Evolutionary conservation across 2,113 vertebrate genomes (phyloP), one percentile per base, ranked within the genome.

Genomic region (Xerus inauris): DNA sequence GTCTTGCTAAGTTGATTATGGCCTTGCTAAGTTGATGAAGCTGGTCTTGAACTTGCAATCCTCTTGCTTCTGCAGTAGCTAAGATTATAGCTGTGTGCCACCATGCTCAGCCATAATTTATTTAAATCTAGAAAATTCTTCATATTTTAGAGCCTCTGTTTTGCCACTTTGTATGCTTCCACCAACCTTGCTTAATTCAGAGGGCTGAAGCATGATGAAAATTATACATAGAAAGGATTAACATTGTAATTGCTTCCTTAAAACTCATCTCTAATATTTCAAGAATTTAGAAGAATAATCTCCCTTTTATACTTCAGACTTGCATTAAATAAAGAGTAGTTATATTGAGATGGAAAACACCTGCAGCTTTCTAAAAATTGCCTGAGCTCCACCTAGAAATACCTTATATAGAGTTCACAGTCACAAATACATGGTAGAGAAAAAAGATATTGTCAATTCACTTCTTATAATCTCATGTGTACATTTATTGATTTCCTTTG

Each of bases 191-290:
- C 40, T 62, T 75, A 35, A 75, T 49, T 87, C 26, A 87, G 72
- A 81, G 32, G 57, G 38, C 32, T 65, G 32, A 80, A 80, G 57
- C 40, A 49, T 82, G n/a, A 81, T 81, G 42, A 88, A 91, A 69
- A 51, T 4, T 49, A 59, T 13, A 82, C 47, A 76, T 13, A 87
- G 54, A 86, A 65, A 11, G 13, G 6, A 94, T 96, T 80, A 80
- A 45, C 32, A 57, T 73, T 93, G 42, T 89, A 89, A 89, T 73
- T 86, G 45, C 45, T 77, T 90, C 32, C 77, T 94, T 94, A 90
- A 92, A 94, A 86, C 47, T 10, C 20, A 40, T 86, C 13, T 79
- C 45, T 93, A 93, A 79, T 73, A 96, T 86, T 89, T 72, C 54
- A 85, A 49, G 2, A 57, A 45, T 91, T 91, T 49, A 65, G 65